Conservation (phyloP, 2,113 vertebrate species). For the Pteropus alecto region DNA sequence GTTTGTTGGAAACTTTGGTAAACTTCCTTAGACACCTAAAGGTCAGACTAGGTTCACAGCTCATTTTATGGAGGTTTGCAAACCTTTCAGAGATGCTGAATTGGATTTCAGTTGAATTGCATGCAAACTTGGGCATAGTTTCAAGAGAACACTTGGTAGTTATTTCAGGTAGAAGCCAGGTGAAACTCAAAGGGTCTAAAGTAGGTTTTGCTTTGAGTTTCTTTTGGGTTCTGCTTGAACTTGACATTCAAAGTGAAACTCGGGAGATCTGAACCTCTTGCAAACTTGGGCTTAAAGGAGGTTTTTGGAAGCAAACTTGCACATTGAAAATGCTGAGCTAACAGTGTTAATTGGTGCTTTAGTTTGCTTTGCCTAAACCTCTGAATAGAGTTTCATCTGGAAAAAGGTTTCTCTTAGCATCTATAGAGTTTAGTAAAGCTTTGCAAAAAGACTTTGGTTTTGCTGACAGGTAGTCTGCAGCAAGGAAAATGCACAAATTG, state of each 20-base stretch:
- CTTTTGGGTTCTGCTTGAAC: slow-evolving; percentile 68
- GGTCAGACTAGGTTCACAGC: background rate
- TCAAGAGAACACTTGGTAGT: slow-evolving; percentile 54
- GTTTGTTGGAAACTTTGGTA: slow-evolving; percentile 17
- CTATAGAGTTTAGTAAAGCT: background rate
- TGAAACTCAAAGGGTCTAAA: slow-evolving; percentile 62
- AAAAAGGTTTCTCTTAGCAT: background rate
- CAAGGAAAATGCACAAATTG: background rate
- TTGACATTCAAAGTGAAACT: slow-evolving; percentile 77
- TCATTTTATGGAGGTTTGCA: slow-evolving; percentile 38
- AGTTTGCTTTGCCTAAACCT: background rate
- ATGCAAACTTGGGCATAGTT: slow-evolving; percentile 40
- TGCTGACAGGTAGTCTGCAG: background rate
- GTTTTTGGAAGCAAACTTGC: slow-evolving; percentile 69
- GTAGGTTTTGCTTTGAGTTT: slow-evolving; percentile 73
- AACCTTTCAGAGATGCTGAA: slow-evolving; percentile 23
- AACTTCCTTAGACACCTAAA: slow-evolving; percentile 38
- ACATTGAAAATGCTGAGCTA: slow-evolving; percentile 69
- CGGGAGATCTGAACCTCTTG: slow-evolving; percentile 72
- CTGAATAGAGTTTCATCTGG: slow-evolving; percentile 49
- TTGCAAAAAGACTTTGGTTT: background rate
- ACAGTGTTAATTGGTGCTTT: slow-evolving; percentile 41
- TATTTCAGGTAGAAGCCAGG: slow-evolving; percentile 69
- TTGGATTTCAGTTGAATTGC: slow-evolving; percentile 60
- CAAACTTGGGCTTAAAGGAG: slow-evolving; percentile 62